Evolutionary conservation across 2,797 vertebrate species (phyloP).

Genomic region (Centropyge bicolor): DNA sequence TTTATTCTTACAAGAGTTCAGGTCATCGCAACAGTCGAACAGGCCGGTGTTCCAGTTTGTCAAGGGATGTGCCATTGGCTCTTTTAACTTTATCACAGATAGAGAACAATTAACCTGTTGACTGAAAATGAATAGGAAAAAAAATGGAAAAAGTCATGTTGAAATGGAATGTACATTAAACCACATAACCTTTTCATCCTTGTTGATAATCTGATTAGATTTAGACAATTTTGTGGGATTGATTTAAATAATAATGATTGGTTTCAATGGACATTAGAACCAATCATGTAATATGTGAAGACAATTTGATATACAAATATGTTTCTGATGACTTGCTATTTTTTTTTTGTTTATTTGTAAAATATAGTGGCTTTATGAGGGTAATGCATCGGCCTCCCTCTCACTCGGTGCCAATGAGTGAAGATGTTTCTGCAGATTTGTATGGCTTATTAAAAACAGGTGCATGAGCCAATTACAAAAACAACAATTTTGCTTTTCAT

Average conservation of each 20-base stretch:
- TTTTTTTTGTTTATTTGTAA: not conserved
- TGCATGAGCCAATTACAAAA: not conserved
- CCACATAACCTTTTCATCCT: not conserved
- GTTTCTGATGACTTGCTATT: not conserved
- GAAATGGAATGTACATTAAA: not conserved
- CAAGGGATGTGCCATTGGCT: constrained; percentile 26
- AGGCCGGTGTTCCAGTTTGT: constrained; percentile 61
- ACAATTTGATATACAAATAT: not conserved
- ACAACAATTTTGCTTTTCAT: not conserved
- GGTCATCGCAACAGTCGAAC: constrained; percentile 58
- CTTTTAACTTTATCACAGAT: too few species aligned
- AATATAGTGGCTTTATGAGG: not conserved
- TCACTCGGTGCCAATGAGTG: too few species aligned
- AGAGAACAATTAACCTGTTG: constrained; percentile 7
- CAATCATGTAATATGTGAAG: not conserved
- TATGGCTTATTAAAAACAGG: not conserved
- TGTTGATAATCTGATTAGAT: not conserved
- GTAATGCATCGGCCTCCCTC: not conserved
- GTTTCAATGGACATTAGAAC: not conserved
- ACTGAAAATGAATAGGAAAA: not conserved
- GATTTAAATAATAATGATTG: not conserved
- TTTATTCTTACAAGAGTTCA: constrained; percentile 56
- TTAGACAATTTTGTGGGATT: not conserved
- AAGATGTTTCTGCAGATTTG: not conserved
- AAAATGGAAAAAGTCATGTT: not conserved